phyloP scores from a whole-genome alignment of 2,113 vertebrate species.

The Bubo bubo region DNA sequence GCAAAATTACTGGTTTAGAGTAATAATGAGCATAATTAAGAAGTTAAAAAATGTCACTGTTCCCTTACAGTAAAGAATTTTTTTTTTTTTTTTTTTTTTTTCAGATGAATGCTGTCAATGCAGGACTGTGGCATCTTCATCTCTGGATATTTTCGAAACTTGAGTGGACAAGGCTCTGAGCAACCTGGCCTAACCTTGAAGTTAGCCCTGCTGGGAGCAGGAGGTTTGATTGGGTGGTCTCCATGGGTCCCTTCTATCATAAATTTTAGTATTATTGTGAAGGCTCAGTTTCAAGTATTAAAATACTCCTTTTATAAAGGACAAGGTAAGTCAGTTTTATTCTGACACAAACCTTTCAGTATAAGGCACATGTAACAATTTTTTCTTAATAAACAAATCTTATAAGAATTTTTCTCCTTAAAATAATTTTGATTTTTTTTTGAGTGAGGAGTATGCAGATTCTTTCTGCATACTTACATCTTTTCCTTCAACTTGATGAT shows the following conservation, averaged over 20 bases:
- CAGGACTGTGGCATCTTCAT: background rate
- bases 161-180: background rate
- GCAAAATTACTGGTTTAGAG: background rate
- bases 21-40: background rate
- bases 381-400: background rate
- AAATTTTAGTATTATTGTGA: background rate
- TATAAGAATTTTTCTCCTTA: background rate
- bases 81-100: background rate
- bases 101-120: background rate
- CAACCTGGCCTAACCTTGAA: background rate
- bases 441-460: background rate
- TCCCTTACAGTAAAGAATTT: background rate
- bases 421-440: background rate
- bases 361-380: background rate
- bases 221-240: background rate
- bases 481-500: background rate
- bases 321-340: background rate
- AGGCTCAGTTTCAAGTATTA: background rate
- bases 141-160: background rate
- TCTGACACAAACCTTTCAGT: background rate
- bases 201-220: background rate
- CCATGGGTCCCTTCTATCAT: background rate
- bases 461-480: background rate
- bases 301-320: background rate
- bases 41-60: background rate